These are phyloP conservation scores for Abramis brama DNA, from an alignment of 2,113 vertebrate genomes.

Conservation along the genomic window DNA sequence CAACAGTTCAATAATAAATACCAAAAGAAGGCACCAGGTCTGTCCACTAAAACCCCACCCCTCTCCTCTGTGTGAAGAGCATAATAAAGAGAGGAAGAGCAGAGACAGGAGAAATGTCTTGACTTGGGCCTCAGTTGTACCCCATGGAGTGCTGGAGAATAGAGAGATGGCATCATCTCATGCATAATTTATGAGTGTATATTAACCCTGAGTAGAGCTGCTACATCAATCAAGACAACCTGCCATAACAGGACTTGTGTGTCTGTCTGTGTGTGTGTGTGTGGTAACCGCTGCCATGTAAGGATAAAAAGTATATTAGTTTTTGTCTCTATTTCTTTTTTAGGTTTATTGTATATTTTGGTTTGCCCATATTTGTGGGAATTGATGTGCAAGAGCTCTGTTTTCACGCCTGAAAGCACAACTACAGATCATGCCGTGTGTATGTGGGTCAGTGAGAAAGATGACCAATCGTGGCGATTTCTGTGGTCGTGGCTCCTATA, in stretches of 20 bases:
- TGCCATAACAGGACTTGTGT: slow-evolving; percentile 79
- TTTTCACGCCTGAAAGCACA: neutral
- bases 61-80: slow-evolving; percentile 37
- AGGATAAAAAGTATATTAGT: slow-evolving; percentile 16
- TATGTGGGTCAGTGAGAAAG: slow-evolving; percentile 64
- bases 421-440: slow-evolving; percentile 33
- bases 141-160: slow-evolving; percentile 85
- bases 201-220: slow-evolving; percentile 90
- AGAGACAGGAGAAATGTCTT: slow-evolving; percentile 66
- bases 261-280: slow-evolving; percentile 54
- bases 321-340: neutral
- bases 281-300: slow-evolving; percentile 24
- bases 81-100: slow-evolving; percentile 46
- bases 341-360: neutral
- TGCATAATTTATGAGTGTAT: slow-evolving; percentile 92
- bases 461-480: too few relatives aligned
- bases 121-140: slow-evolving; percentile 77
- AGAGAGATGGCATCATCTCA: slow-evolving; percentile 77
- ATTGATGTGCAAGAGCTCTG: neutral
- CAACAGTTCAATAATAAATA: slow-evolving; percentile 73
- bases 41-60: slow-evolving; percentile 57
- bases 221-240: slow-evolving; percentile 90
- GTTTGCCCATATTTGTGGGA: neutral
- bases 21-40: slow-evolving; percentile 52
- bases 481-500: too few relatives aligned